phyloP scores from a whole-genome alignment of 2,888 invertebrate species.

The Deroplatys truncata region DNA sequence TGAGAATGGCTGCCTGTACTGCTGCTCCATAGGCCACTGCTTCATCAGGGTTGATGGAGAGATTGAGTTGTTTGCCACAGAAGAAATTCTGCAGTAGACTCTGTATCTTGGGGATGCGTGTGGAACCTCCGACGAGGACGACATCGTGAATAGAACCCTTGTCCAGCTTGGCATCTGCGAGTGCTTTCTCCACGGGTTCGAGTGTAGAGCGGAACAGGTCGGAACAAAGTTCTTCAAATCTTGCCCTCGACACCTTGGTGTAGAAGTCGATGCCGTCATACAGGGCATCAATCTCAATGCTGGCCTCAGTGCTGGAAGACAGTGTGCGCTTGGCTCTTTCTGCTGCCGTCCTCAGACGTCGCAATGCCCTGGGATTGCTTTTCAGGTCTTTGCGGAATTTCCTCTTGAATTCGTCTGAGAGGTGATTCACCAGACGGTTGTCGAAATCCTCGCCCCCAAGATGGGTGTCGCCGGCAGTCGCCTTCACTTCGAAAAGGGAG shows the following conservation, averaged over 20 bases:
- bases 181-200: conserved; percentile 56
- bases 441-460: conserved; percentile 93
- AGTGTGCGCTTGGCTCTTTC: conserved; percentile 76
- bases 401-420: conserved; percentile 85
- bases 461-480: conserved; percentile 94
- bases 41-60: conserved; percentile 81
- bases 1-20: conserved; percentile 91
- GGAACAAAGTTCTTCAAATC: conserved; percentile 94
- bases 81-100: conserved; percentile 41
- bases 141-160: conserved; percentile 86
- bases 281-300: conserved; percentile 81
- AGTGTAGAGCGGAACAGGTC: conserved; percentile 94
- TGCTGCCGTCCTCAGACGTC: conserved; percentile 89
- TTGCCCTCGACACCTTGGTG: conserved; percentile 89
- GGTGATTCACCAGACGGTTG: conserved; percentile 85
- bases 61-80: conserved; percentile 86
- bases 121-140: conserved; percentile 91
- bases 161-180: conserved; percentile 92
- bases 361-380: conserved; percentile 82
- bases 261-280: conserved; percentile 96
- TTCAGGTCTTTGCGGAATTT: conserved; percentile 89
- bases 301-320: conserved; percentile 51
- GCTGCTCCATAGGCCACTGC: conserved; percentile 98
- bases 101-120: conserved; percentile 96
- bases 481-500: conserved; percentile 79